Percentiles rank a stretch among this genome's conserved stretches.
These are phyloP conservation scores for Fragum sueziense DNA, from an alignment of 2,888 invertebrate genomes.

Conservation along the genomic window DNA sequence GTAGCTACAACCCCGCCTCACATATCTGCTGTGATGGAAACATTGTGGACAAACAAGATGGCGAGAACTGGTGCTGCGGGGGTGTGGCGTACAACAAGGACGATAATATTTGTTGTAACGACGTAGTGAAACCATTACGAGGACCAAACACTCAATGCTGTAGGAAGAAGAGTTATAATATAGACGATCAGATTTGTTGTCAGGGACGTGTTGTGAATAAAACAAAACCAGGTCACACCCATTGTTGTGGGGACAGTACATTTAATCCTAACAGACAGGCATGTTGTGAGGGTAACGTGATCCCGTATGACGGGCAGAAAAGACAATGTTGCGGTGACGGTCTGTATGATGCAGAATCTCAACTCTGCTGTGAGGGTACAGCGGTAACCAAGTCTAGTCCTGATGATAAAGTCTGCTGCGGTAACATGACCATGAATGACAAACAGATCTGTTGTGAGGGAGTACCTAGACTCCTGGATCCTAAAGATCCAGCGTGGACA, in stretches of 20 bases:
- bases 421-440: constrained; percentile 18
- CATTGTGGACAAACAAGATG: neutral
- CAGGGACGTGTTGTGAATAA: neutral
- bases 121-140: neutral
- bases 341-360: constrained; percentile 33
- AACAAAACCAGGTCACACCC: neutral
- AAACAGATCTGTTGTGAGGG: constrained; percentile 47
- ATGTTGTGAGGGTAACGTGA: constrained; percentile 40
- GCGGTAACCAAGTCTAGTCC: neutral
- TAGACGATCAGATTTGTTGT: neutral
- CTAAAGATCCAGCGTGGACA: constrained; percentile 23
- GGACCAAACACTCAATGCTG: constrained; percentile 4
- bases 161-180: constrained; percentile 2
- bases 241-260: neutral
- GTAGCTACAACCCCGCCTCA: neutral
- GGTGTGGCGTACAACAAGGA: neutral
- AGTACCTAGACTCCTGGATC: constrained; percentile 32
- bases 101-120: neutral
- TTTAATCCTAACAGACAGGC: constrained; percentile 39
- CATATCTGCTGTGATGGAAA: constrained; percentile 12
- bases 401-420: constrained; percentile 19
- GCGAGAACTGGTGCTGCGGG: constrained; percentile 14
- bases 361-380: constrained; percentile 35
- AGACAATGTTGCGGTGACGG: constrained; percentile 41
- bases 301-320: constrained; percentile 6